These are phyloP conservation scores for Pollenia angustigena DNA, from an alignment of 2,888 invertebrate genomes.

Conservation along the genomic window DNA sequence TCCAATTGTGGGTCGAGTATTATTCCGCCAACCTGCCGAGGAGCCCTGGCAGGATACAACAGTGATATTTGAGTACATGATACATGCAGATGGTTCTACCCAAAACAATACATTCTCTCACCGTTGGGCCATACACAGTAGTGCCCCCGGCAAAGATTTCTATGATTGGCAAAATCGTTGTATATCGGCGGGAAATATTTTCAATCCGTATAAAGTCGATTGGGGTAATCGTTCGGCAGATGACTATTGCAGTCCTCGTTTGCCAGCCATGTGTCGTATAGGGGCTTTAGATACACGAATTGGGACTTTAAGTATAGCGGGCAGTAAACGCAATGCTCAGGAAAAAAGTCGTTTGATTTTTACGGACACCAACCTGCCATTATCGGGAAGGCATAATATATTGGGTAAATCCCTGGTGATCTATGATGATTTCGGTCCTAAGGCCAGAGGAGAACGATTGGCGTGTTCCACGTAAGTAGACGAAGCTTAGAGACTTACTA, in stretches of 20 bases:
- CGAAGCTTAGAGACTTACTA: background rate
- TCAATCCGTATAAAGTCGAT: slow-evolving; percentile 90
- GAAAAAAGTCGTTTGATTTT: slow-evolving; percentile 90
- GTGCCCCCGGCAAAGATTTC: slow-evolving; percentile 92
- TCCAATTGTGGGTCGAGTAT: slow-evolving; percentile 93
- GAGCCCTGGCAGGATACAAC: slow-evolving; percentile 94
- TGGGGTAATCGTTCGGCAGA: slow-evolving; percentile 87
- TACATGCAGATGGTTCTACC: slow-evolving; percentile 93
- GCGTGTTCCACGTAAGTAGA: slow-evolving; percentile 92
- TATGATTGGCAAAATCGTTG: slow-evolving; percentile 96
- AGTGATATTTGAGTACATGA: slow-evolving; percentile 91
- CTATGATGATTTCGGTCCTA: slow-evolving; percentile 94
- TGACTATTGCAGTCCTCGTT: slow-evolving; percentile 86
- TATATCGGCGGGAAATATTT: slow-evolving; percentile 90
- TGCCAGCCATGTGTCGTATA: slow-evolving; percentile 88
- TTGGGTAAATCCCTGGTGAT: slow-evolving; percentile 93
- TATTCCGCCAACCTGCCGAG: slow-evolving; percentile 92
- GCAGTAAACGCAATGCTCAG: slow-evolving; percentile 88
- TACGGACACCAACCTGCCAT: slow-evolving; percentile 90
- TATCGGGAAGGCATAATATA: slow-evolving; percentile 89
- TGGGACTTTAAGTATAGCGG: slow-evolving; percentile 90
- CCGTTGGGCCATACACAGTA: slow-evolving; percentile 93
- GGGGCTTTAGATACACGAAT: slow-evolving; percentile 92
- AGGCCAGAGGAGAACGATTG: slow-evolving; percentile 93
- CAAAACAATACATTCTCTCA: slow-evolving; percentile 90